Conservation (phyloP, 2,888 invertebrate species). For the Hecatera dysodea region DNA sequence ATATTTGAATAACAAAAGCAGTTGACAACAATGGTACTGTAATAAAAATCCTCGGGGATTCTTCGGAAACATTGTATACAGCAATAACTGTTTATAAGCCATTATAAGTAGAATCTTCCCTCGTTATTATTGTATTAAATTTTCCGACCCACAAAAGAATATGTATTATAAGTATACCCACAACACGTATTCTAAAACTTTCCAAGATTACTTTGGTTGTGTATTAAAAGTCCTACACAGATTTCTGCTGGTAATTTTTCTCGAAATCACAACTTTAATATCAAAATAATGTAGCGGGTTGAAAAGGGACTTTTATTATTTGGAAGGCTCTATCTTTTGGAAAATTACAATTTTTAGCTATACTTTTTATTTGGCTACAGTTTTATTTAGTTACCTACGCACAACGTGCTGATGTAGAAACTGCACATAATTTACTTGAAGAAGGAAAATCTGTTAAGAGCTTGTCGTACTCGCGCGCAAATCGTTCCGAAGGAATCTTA, state of each 20-base stretch:
- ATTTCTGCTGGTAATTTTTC: slow-evolving; percentile 33
- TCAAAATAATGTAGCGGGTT: slow-evolving; percentile 36
- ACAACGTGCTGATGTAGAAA: background rate
- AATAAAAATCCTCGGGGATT: slow-evolving; percentile 15
- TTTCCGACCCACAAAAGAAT: slow-evolving; percentile 34
- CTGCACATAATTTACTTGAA: background rate
- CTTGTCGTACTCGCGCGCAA: no score
- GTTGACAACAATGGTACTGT: slow-evolving; percentile 26
- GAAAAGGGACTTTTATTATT: background rate
- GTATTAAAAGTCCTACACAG: slow-evolving; percentile 72
- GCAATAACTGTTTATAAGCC: slow-evolving; percentile 24
- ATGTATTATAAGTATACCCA: background rate
- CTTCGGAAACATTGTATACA: slow-evolving; percentile 27
- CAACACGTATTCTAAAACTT: slow-evolving; percentile 63
- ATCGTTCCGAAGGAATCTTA: no score
- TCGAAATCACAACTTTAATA: slow-evolving; percentile 35
- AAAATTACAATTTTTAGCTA: no score
- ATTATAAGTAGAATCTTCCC: slow-evolving; percentile 16
- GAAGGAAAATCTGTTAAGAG: no score
- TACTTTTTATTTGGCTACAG: no score
- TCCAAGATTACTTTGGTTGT: slow-evolving; percentile 64
- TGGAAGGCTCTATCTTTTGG: no score
- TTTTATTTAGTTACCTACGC: background rate
- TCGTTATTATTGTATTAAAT: slow-evolving; percentile 42
- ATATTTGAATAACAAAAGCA: slow-evolving; percentile 40